Evolutionary conservation across 53 echinoderm and acorn worm genomes (phyloP).

Genomic region (Crossaster papposus): DNA sequence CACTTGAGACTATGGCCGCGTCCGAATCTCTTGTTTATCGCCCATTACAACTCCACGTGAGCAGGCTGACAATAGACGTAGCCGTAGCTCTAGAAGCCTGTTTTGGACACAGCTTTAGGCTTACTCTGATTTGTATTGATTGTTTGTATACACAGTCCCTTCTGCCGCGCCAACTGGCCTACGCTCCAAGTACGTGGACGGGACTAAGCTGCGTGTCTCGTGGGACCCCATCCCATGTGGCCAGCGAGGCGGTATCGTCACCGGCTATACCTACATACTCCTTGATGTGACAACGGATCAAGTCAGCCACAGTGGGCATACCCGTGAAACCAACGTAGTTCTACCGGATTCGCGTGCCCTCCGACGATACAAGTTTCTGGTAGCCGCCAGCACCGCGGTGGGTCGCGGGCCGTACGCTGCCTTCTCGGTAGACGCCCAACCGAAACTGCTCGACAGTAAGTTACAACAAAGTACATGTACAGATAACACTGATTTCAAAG

Average conservation of each 20-base stretch:
- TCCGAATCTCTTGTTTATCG: no score
- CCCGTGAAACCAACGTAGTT: constrained; percentile 57
- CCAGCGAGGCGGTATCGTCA: constrained; percentile 66
- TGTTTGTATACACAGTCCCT: constrained; percentile 45
- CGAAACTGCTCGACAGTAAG: constrained; percentile 47
- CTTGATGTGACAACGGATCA: constrained; percentile 75
- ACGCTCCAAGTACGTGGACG: constrained; percentile 22
- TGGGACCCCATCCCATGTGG: constrained; percentile 84
- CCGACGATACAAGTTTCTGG: constrained; percentile 77
- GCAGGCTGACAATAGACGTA: no score
- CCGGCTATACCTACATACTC: constrained; percentile 79
- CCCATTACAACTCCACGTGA: no score
- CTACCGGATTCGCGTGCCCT: constrained; percentile 53
- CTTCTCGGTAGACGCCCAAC: constrained; percentile 31
- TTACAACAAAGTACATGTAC: neutral
- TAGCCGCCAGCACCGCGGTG: constrained; percentile 72
- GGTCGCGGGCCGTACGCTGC: constrained; percentile 75
- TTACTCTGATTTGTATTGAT: no score
- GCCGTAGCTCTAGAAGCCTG: no score
- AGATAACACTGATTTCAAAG: neutral
- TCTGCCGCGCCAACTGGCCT: constrained; percentile 59
- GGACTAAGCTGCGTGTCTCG: constrained; percentile 53
- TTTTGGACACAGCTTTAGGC: no score
- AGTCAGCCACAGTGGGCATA: constrained; percentile 64
- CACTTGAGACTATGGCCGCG: no score